Base-by-base conservation (phyloP, 2,888 invertebrate genomes). In the Dicroscelio sp. region DNA sequence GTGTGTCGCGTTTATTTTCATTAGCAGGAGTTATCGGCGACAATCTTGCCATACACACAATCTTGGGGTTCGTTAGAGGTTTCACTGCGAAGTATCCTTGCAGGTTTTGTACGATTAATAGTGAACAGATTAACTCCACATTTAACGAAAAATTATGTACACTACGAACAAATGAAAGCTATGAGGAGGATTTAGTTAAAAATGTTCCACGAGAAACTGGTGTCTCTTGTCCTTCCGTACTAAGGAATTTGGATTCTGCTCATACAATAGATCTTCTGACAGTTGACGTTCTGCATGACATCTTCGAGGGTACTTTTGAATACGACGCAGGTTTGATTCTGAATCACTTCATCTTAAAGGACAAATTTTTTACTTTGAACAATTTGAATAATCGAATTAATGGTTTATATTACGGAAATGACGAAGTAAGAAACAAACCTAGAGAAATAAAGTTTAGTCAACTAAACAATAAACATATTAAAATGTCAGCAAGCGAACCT, bases 401-500 rank as follows among this genome's bases (percentile, higher is more conserved):
- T 25, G 23, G 20, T n/a, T 60, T 76, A 14, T 17, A 67, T 30
- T 87, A 79, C 27, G 82, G 87, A 30, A 12, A 25, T 55, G 52
- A 87, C 5, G 86, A 90, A 71, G 52, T 60, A 38, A 60, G 60
- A 8, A 88, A 67, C 30, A 67, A 33, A 30, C 38, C 67, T 12
- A 27, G 67, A 0, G 30, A 63, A 25, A 79, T 80, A 6, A 38
- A 23, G 12, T 23, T 43, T 14, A 23, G 55, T 3, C 75, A 82
- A 55, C 23, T 82, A 1, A 73, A 48, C 38, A 63, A 82, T 20
- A 67, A 88, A 33, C 52, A 58, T 65, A 83, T 92, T 3, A 83
- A 82, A 25, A 88, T 93, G 87, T 93, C 92, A 12, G 91, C 92
- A 12, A 79, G 91, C 20, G 93, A 92, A 90, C 73, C 82, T 27